These are phyloP conservation scores for Pithys albifrons DNA, from an alignment of 2,113 vertebrate species.

Conservation along the genomic window DNA sequence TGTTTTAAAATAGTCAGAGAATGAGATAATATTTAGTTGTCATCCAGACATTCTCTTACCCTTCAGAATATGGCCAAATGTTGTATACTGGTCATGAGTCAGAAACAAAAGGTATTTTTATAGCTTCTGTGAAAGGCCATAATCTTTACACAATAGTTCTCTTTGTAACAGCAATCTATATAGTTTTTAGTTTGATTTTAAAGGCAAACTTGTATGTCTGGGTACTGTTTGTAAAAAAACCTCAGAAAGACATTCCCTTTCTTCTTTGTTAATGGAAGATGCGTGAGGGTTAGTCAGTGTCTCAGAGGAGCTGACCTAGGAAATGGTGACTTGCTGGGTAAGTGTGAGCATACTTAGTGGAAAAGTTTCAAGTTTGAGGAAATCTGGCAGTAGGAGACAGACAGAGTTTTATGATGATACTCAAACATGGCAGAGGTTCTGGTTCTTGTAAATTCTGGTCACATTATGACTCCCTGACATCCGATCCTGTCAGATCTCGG, in stretches of 20 bases:
- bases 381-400: slow-evolving; percentile 9
- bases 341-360: neutral
- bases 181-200: neutral
- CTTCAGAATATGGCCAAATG: neutral
- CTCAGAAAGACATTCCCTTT: neutral
- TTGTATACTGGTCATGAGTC: neutral
- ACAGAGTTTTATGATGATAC: neutral
- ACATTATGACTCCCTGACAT: no score
- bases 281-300: neutral
- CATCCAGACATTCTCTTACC: neutral
- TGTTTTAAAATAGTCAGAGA: slow-evolving; percentile 35
- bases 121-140: neutral
- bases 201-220: neutral
- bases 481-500: no score
- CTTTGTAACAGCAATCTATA: neutral
- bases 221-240: neutral
- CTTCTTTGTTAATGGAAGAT: neutral
- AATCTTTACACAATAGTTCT: neutral
- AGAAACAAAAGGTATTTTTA: neutral
- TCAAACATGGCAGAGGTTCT: slow-evolving; percentile 46
- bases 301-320: neutral
- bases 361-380: neutral
- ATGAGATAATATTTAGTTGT: slow-evolving; percentile 45
- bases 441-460: slow-evolving; percentile 49
- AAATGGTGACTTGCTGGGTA: neutral